Conservation (phyloP, 2,888 invertebrate species). For the Leptura quadrifasciata region DNA sequence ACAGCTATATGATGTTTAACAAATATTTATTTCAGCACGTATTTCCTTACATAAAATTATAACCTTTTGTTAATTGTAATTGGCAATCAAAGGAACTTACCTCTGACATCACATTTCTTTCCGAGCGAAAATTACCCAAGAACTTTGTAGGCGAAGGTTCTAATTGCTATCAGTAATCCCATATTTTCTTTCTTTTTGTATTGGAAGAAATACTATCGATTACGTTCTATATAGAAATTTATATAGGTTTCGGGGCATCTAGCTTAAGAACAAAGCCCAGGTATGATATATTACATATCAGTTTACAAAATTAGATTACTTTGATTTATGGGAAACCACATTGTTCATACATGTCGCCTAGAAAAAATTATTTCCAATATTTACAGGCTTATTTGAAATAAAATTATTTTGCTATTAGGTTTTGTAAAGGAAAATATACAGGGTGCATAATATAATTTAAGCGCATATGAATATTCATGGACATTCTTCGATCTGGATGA, state of each 20-base stretch:
- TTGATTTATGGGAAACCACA: conserved; percentile 19
- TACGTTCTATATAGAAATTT: neutral
- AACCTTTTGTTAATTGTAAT: conserved; percentile 12
- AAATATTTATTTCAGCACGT: no score
- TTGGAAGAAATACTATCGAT: conserved; percentile 32
- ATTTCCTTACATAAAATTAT: neutral
- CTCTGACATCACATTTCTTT: conserved; percentile 31
- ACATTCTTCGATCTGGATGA: no score
- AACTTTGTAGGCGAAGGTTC: conserved; percentile 20
- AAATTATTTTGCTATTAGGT: no score
- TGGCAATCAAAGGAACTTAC: conserved; percentile 33
- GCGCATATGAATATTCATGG: no score
- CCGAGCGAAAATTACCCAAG: conserved; percentile 18
- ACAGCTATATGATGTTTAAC: no score
- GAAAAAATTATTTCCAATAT: conserved; percentile 23
- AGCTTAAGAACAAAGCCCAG: conserved; percentile 34
- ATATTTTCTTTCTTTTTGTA: conserved; percentile 27
- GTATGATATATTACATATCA: conserved; percentile 40
- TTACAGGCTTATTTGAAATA: conserved; percentile 1
- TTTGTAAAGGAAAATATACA: no score
- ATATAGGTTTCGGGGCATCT: conserved; percentile 8
- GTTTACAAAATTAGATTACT: conserved; percentile 40
- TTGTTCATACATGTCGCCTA: conserved; percentile 33
- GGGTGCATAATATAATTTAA: no score
- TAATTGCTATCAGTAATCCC: conserved; percentile 38